Evolutionary conservation across 2,797 vertebrate species (phyloP), one percentile per base, ranked within the genome.

Genomic region (Tokudaia tokunoshimensis): DNA sequence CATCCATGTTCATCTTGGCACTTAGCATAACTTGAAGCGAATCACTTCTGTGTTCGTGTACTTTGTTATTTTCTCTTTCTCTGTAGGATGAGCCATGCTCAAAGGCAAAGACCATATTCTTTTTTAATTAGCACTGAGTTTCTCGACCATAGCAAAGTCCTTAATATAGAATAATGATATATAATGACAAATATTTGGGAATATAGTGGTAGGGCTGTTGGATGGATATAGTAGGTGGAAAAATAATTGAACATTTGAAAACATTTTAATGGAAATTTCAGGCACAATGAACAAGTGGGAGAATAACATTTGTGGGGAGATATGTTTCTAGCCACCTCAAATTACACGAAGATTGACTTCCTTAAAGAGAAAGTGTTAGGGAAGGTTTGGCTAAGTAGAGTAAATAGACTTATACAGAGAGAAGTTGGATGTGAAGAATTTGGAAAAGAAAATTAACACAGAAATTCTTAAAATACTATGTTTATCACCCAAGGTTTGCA

Each of bases 401-500:
- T 55, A 92, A 96, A 95, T 89, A n/a, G 11, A 94, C 96, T 86
- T 89, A 70, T 76, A 61, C 79, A 92, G 29, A 74, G 31, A 44
- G 19, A 70, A 96, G 81, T 34, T 92, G 92, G 50, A 89, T 20
- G 61, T 14, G 75, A 59, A 93, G 79, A 95, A 95, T 78, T 67
- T 93, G 63, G 50, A 89, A 88, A 50, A 95, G 55, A 59, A 63
- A 26, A 52, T 86, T 86, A 79, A 20, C 59, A 95, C 5, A 50
- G 79, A 52, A 91, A 87, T 34, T 70, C 86, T 15, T 78, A 80
- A 88, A 89, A 70, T 65, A 80, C 41, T 80, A 91, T 85, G 44
- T 41, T 92, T 61, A 85, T 89, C 75, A 97, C 80, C 83, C 92
- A 97, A 84, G 82, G 57, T 95, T 91, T 94, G 85, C 63, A 94